Evolutionary conservation across 2,797 vertebrate species (phyloP).

Genomic region (Semaprochilodus insignis): DNA sequence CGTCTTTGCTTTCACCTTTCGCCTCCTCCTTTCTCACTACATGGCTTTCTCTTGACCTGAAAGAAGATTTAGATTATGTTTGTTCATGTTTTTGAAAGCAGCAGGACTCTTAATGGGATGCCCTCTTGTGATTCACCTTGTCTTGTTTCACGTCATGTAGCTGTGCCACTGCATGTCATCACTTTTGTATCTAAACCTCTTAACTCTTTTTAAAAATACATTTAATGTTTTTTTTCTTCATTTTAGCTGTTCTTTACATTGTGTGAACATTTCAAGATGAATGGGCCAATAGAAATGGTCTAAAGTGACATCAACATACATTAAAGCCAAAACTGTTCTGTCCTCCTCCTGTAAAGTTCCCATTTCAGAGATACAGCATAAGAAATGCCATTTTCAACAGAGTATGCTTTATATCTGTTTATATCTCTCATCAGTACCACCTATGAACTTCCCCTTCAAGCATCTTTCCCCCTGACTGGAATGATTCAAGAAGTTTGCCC

Average conservation of each 20-base stretch:
- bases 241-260: not conserved
- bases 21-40: not conserved
- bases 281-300: not conserved
- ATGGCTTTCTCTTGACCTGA: not conserved
- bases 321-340: not conserved
- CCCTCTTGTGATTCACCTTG: not conserved
- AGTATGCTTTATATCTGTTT: slow-evolving; percentile 12
- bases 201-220: not conserved
- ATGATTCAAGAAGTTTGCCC: not conserved
- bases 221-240: not conserved
- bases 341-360: not conserved
- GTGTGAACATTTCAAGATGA: not conserved
- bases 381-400: not conserved
- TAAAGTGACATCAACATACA: not conserved
- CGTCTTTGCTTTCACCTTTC: slow-evolving; percentile 4
- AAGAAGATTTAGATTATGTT: slow-evolving; percentile 10
- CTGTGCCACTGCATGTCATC: not conserved
- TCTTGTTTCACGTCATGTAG: slow-evolving; percentile 9
- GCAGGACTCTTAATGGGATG: slow-evolving; percentile 8
- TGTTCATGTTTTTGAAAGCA: slow-evolving; percentile 1
- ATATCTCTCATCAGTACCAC: slow-evolving; percentile 3
- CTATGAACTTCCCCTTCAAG: not conserved
- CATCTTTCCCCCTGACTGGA: not conserved
- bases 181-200: not conserved
- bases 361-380: not conserved